Base-by-base conservation (phyloP, 2,113 vertebrate genomes). In the Smithornis capensis region DNA sequence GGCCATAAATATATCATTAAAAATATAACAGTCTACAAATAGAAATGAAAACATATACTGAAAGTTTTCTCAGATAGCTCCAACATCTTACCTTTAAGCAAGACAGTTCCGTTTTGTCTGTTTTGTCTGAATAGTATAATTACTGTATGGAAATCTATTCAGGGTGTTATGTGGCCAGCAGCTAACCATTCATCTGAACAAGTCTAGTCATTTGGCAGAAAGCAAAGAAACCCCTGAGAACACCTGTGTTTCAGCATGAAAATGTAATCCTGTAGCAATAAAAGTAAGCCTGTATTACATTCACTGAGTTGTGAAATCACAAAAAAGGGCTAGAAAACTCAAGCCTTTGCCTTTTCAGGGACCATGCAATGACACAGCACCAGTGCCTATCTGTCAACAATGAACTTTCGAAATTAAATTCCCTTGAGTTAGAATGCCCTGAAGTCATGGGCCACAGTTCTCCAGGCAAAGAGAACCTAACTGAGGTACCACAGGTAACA, bases 1-100 rank as follows among this genome's bases (percentile, higher is more conserved):
- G 91, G 15, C 15, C 77, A 89, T 73, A 96, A 94, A 89, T 92
- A 91, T 63, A 70, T 75, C 24, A 91, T 91, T 94, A 87, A 83
- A 88, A 88, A 90, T 64, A 68, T 70, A 89, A 38, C 45, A 33
- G 16, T 80, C 64, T 79, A 67, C 74, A 92, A 92, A 76, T 12
- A 79, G 55, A 92, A 95, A 87, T 59, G 71, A 57, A 87, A 95
- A 50, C 29, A 87, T 31, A 31, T 67, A 59, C n/a, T 83, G 89
- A 23, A 93, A 68, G 3, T 76, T 89, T 79, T 68, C 40, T 79
- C 50, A 71, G 73, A 81, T 42, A 92, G 12, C 27, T 91, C 65
- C 2, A 3, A 27, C 37, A 85, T 50, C 40, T 89, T 87, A 60
- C 22, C 52, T 57, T 82, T 55, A 82, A 74, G n/a, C 15, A 86